Evolutionary conservation across 2,797 vertebrate species (phyloP).

Genomic region (Hoplostethus mediterraneus): DNA sequence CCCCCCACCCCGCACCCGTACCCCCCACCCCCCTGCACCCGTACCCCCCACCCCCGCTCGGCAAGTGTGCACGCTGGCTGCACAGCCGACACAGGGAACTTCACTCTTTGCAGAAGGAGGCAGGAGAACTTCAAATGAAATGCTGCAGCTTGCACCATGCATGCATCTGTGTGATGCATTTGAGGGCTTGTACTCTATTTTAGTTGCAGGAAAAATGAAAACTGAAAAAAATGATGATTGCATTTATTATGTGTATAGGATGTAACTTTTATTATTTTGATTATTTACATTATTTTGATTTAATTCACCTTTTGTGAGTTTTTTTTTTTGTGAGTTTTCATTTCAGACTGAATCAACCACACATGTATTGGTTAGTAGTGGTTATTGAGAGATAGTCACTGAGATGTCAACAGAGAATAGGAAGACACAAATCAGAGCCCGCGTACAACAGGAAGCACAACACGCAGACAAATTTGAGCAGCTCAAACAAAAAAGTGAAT

Average conservation of each 20-base stretch:
- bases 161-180: constrained; percentile 5
- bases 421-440: constrained; percentile 30
- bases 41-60: no score
- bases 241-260: no score
- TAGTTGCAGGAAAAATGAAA: not conserved
- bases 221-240: not conserved
- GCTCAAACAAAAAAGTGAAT: constrained; percentile 70
- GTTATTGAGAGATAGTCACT: constrained; percentile 29
- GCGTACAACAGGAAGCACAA: constrained; percentile 41
- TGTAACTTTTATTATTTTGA: no score
- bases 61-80: constrained; percentile 42
- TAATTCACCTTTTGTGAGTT: not conserved
- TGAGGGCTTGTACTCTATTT: constrained; percentile 17
- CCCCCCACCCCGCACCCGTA: no score
- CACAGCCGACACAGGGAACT: constrained; percentile 18
- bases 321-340: not conserved
- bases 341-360: not conserved
- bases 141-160: not conserved
- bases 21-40: no score
- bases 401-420: constrained; percentile 22
- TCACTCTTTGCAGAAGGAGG: constrained; percentile 14
- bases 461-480: constrained; percentile 51
- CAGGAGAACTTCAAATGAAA: constrained; percentile 36
- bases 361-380: constrained; percentile 39
- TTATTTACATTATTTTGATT: no score